Conservation (phyloP, 2,797 vertebrate species). For the Gastrophryne carolinensis region DNA sequence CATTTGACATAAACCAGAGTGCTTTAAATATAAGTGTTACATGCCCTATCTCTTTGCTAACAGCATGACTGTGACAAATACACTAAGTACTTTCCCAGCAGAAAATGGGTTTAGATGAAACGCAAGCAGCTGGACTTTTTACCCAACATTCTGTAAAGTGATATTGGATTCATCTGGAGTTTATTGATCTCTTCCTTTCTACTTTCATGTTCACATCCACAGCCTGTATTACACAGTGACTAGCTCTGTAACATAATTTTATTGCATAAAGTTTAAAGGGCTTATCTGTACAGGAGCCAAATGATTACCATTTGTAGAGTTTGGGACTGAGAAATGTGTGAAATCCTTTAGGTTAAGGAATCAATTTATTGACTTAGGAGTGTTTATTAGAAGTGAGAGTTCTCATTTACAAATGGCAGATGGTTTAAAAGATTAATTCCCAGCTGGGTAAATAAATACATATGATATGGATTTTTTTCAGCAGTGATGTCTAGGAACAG, state of each 20-base stretch:
- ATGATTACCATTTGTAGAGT: conserved; percentile 43
- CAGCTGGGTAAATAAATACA: conserved; percentile 52
- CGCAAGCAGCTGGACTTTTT: conserved; percentile 21
- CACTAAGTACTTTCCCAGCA: conserved; percentile 29
- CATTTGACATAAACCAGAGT: conserved; percentile 30
- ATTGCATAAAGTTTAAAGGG: conserved; percentile 20
- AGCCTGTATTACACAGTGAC: conserved; percentile 32
- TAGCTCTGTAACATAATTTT: conserved; percentile 21
- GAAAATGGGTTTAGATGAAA: conserved; percentile 20
- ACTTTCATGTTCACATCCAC: conserved; percentile 18
- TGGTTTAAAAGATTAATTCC: conserved; percentile 29
- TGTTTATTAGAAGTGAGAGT: conserved; percentile 32
- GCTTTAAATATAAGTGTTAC: conserved; percentile 16
- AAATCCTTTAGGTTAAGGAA: conserved; percentile 29
- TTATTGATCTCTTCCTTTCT: conserved; percentile 48
- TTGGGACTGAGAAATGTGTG: conserved; percentile 24
- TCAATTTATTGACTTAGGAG: conserved; percentile 47
- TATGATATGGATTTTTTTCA: neutral
- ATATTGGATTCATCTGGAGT: conserved; percentile 47
- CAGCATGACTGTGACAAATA: conserved; percentile 36
- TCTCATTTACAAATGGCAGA: conserved; percentile 39
- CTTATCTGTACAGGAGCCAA: conserved; percentile 15
- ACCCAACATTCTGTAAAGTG: conserved; percentile 13
- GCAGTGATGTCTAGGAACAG: neutral
- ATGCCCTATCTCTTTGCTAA: conserved; percentile 15